These are phyloP conservation scores for Matsumyia berberina DNA, from an alignment of 2,888 invertebrate species.

Conservation along the genomic window DNA sequence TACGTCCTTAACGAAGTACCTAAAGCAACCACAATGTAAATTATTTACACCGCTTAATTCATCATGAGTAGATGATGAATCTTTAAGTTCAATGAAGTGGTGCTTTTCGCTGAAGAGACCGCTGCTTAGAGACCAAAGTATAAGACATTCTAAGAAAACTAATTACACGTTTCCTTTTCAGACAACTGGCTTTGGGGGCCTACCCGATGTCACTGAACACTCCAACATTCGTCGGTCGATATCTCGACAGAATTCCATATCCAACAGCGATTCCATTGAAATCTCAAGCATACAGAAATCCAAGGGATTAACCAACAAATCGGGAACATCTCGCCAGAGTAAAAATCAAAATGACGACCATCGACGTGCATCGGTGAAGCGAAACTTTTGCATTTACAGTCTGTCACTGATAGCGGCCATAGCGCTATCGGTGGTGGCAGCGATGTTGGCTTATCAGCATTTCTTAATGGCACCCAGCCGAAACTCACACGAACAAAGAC, in stretches of 20 bases:
- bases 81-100: slow-evolving; percentile 1
- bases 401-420: slow-evolving; percentile 82
- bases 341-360: slow-evolving; percentile 75
- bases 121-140: background rate
- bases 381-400: slow-evolving; percentile 82
- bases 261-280: slow-evolving; percentile 84
- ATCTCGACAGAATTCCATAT: slow-evolving; percentile 84
- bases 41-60: slow-evolving; percentile 54
- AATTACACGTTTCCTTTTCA: slow-evolving; percentile 76
- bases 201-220: slow-evolving; percentile 84
- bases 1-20: slow-evolving; percentile 10
- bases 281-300: slow-evolving; percentile 84
- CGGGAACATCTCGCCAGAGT: slow-evolving; percentile 67
- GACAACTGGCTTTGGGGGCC: slow-evolving; percentile 84
- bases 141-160: background rate
- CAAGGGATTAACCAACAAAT: slow-evolving; percentile 81
- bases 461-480: slow-evolving; percentile 83
- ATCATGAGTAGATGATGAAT: slow-evolving; percentile 23
- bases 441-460: slow-evolving; percentile 83
- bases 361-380: slow-evolving; percentile 77
- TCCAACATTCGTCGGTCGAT: slow-evolving; percentile 83
- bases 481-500: slow-evolving; percentile 84
- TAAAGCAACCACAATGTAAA: slow-evolving; percentile 40
- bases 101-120: background rate
- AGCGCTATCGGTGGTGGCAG: slow-evolving; percentile 81